Evolutionary conservation across 1,140 invertebrate genomes (phyloP), one percentile per base, ranked within the genome.

Genomic region (Leucophenga varia): DNA sequence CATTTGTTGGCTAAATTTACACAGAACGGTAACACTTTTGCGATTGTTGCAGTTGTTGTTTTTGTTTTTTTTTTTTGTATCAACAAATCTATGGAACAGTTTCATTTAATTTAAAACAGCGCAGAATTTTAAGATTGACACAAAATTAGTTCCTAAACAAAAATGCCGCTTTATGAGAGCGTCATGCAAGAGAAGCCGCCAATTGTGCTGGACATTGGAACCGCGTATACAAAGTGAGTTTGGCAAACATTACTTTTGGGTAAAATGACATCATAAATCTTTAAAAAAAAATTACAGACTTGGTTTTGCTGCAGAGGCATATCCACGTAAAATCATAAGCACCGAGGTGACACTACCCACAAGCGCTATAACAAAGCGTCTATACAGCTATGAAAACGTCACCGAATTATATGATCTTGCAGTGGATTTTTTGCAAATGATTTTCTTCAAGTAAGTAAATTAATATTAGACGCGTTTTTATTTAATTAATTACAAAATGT

Each of bases 141-240:
- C n/a, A n/a, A n/a, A n/a, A n/a, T n/a, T n/a, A n/a, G n/a, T n/a
- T n/a, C n/a, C n/a, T n/a, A n/a, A n/a, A n/a, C 9, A 45, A 74
- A 32, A 54, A 85, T 86, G 80, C 81, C 84, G 9, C 65, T 87
- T 5, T 94, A 91, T 65, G 91, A 94, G 77, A 82, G 84, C 18
- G 80, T 88, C 46, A 86, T 87, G 52, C 86, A 86, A 57, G 92
- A 95, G 50, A 95, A 95, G 74, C 86, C 90, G 74, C 84, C 89
- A 12, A 86, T 97, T 1, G 87, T 97, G 2, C 74, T 97, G 46
- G 94, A 98, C 74, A 87, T 98, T 51, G 95, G 95, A 30, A 80
- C 82, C 31, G 90, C 90, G 21, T 97, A 94, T 64, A 97, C 95
- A 2, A 97, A 97, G 92, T 96, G 80, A 81, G 78, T 77, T n/a